phyloP scores from a whole-genome alignment of 2,113 vertebrate genomes.

The Perognathus longimembris region DNA sequence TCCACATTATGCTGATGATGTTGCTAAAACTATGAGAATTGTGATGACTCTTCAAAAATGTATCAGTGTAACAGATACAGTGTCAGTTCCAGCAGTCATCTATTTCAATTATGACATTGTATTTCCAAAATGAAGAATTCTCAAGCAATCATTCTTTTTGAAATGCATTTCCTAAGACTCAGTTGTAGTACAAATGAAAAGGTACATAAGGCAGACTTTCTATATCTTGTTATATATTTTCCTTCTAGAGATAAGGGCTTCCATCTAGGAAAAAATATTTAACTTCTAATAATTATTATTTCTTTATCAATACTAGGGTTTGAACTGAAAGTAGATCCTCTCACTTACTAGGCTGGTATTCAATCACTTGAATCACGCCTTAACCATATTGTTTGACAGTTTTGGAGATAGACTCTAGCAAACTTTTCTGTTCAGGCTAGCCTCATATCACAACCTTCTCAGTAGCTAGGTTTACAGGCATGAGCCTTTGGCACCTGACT shows the following conservation, averaged over 20 bases:
- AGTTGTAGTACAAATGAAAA: constrained; percentile 3
- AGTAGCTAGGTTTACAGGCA: too few species aligned
- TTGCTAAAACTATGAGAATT: not conserved
- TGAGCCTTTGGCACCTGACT: not conserved
- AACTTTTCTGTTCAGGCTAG: too few species aligned
- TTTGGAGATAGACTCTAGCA: too few species aligned
- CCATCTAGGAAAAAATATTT: constrained; percentile 44
- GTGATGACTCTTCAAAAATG: not conserved
- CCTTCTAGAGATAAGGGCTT: not conserved
- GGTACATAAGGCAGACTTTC: not conserved
- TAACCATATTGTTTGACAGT: too few species aligned
- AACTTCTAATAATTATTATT: not conserved
- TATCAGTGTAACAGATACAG: not conserved
- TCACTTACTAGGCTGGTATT: too few species aligned
- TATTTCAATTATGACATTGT: not conserved
- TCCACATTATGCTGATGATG: not conserved
- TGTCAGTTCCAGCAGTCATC: not conserved
- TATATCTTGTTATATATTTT: constrained; percentile 45
- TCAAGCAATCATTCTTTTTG: constrained; percentile 21
- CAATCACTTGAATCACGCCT: too few species aligned
- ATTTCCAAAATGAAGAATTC: not conserved
- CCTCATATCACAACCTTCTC: too few species aligned
- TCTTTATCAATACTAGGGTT: too few species aligned
- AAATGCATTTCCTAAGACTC: constrained; percentile 49
- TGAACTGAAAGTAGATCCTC: too few species aligned